Evolutionary conservation across 2,888 invertebrate genomes (phyloP).

Genomic region (Nemoura dubitans): DNA sequence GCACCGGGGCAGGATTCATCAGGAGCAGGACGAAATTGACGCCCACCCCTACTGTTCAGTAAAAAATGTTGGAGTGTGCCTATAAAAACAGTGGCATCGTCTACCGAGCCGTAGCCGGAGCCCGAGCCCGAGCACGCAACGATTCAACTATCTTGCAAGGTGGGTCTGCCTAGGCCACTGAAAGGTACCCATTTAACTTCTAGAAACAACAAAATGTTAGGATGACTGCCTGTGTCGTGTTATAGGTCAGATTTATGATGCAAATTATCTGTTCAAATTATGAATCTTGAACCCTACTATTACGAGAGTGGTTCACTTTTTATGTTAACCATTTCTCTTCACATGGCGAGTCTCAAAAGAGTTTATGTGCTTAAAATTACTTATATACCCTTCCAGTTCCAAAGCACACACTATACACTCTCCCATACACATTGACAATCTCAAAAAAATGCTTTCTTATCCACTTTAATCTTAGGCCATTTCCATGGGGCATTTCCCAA

Average conservation of each 20-base stretch:
- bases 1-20: not conserved
- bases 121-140: not conserved
- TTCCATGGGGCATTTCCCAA: not conserved
- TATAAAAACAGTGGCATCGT: not conserved
- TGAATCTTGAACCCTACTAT: slow-evolving; percentile 7
- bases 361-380: no score
- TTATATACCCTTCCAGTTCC: no score
- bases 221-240: not conserved
- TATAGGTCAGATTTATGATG: not conserved
- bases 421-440: not conserved
- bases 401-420: not conserved
- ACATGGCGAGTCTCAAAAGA: not conserved
- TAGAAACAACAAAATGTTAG: not conserved
- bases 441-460: not conserved
- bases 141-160: not conserved
- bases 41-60: not conserved
- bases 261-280: slow-evolving; percentile 12
- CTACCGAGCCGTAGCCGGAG: no score
- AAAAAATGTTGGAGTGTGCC: not conserved
- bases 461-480: not conserved
- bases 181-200: not conserved
- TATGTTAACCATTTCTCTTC: not conserved
- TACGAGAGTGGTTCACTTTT: not conserved
- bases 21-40: not conserved
- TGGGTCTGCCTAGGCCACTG: not conserved